phyloP scores from a whole-genome alignment of 2,797 vertebrate species.

The Novumbra hubbsi region DNA sequence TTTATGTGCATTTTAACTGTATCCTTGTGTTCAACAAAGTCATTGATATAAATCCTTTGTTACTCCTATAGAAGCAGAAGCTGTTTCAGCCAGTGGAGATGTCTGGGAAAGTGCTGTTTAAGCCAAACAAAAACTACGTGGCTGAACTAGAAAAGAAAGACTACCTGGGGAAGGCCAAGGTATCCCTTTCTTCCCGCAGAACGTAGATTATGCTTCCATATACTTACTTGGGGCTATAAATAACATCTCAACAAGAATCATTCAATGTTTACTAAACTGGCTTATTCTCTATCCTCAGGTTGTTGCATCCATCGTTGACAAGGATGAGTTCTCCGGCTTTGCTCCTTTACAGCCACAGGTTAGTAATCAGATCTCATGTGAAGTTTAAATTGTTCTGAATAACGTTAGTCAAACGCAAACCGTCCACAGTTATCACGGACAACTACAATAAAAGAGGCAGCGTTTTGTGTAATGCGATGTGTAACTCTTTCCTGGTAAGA shows the following conservation, averaged over 20 bases:
- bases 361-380: constrained; percentile 27
- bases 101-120: constrained; percentile 80
- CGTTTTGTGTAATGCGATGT: neutral
- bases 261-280: neutral
- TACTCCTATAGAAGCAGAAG: constrained; percentile 84
- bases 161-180: constrained; percentile 94
- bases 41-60: constrained; percentile 13
- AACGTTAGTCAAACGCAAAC: neutral
- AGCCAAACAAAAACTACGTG: constrained; percentile 90
- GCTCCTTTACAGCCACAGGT: constrained; percentile 94
- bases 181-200: constrained; percentile 40
- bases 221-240: neutral
- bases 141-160: constrained; percentile 95
- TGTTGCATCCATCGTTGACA: constrained; percentile 87
- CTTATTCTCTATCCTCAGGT: constrained; percentile 71
- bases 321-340: constrained; percentile 91
- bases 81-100: constrained; percentile 79
- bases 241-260: neutral
- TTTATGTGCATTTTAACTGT: neutral
- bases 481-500: constrained; percentile 4
- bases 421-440: neutral
- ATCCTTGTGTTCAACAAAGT: neutral
- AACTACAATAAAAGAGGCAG: neutral
- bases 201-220: neutral
- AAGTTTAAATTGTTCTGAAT: neutral